phyloP scores from a whole-genome alignment of 2,113 vertebrate genomes.

The Cromileptes altivelis region DNA sequence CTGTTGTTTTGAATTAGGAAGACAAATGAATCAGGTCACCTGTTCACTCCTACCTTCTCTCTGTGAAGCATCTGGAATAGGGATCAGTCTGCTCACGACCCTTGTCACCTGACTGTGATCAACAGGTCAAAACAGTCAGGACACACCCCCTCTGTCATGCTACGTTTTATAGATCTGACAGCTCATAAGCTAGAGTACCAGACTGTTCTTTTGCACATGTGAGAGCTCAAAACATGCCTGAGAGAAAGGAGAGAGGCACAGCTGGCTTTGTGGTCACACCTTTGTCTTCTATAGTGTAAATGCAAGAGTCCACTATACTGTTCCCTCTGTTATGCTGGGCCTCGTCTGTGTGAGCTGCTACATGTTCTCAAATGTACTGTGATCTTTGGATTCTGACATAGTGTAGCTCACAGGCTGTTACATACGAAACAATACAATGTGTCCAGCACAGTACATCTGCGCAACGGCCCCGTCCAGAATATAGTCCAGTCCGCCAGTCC shows the following conservation, averaged over 20 bases:
- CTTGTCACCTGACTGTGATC: conserved; percentile 44
- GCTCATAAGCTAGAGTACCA: conserved; percentile 28
- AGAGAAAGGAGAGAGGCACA: conserved; percentile 5
- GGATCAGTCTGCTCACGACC: not conserved
- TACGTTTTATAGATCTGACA: conserved; percentile 13
- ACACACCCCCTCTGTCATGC: not conserved
- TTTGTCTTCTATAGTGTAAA: conserved; percentile 50
- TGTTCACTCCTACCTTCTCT: conserved; percentile 15
- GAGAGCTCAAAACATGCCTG: conserved; percentile 39
- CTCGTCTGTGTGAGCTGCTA: not conserved
- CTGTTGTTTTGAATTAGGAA: conserved; percentile 57
- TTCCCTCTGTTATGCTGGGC: conserved; percentile 28
- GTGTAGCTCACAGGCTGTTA: conserved; percentile 2
- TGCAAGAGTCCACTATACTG: conserved; percentile 35
- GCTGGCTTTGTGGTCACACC: conserved; percentile 25
- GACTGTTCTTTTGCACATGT: conserved; percentile 64
- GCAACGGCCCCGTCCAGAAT: too few relatives aligned
- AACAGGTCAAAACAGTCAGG: conserved; percentile 17
- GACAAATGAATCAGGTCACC: not conserved
- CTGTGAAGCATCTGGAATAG: conserved; percentile 68
- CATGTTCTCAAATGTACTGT: not conserved
- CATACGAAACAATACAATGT: not conserved
- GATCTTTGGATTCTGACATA: conserved; percentile 10
- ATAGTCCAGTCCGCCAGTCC: too few relatives aligned
- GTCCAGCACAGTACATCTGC: not conserved